Conservation (phyloP, 2,888 invertebrate species). For the Amblyteles armatorius region DNA sequence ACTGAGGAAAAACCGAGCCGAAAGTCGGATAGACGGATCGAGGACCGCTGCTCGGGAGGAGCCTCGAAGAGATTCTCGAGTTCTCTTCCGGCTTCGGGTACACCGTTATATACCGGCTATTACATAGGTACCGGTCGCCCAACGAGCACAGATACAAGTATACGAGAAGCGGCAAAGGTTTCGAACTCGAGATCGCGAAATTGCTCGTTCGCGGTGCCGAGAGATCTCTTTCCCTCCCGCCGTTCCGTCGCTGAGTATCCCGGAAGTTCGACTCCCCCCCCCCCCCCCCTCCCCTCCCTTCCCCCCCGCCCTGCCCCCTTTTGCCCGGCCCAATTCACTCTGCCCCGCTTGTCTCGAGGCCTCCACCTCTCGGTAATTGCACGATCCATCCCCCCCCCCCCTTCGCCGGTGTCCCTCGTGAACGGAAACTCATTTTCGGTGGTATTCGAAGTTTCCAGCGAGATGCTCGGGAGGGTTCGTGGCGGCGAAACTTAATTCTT, state of each 20-base stretch:
- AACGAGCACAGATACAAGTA: slow-evolving; percentile 10
- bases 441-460: slow-evolving; percentile 42
- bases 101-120: background rate
- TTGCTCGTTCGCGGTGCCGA: slow-evolving; percentile 41
- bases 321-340: slow-evolving; percentile 34
- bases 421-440: slow-evolving; percentile 55
- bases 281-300: background rate
- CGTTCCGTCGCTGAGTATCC: slow-evolving; percentile 9
- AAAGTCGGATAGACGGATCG: slow-evolving; percentile 5
- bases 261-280: slow-evolving; percentile 8
- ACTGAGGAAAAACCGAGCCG: slow-evolving; percentile 11
- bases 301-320: background rate
- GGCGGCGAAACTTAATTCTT: slow-evolving; percentile 8
- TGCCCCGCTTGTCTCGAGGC: slow-evolving; percentile 24
- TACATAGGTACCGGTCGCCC: background rate
- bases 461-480: background rate
- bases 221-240: background rate
- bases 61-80: slow-evolving; percentile 31
- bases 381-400: slow-evolving; percentile 21
- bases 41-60: slow-evolving; percentile 6
- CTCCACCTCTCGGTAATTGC: slow-evolving; percentile 41
- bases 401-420: background rate
- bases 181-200: slow-evolving; percentile 39
- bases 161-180: slow-evolving; percentile 21
- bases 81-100: slow-evolving; percentile 17